Evolutionary conservation across 2,888 invertebrate genomes (phyloP).

Genomic region (Orgyia antiqua): DNA sequence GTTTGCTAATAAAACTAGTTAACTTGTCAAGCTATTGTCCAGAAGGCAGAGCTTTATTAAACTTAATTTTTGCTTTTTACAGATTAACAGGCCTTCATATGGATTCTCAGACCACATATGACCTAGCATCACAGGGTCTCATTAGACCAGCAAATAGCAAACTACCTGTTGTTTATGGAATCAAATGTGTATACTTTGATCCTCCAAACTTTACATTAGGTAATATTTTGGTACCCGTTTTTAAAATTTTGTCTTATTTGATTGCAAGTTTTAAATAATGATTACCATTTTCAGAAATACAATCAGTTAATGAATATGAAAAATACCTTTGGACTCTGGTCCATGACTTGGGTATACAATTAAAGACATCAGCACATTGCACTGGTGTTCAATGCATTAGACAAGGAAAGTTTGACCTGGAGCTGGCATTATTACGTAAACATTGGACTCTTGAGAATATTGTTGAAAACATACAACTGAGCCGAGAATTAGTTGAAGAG

Average conservation of each 20-base stretch:
- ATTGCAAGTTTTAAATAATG: too few species aligned
- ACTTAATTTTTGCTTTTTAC: too few species aligned
- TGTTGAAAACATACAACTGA: conserved; percentile 79
- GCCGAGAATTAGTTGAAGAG: conserved; percentile 70
- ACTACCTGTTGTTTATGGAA: conserved; percentile 89
- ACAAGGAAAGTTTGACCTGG: conserved; percentile 87
- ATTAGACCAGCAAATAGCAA: conserved; percentile 85
- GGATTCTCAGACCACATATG: conserved; percentile 93
- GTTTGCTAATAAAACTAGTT: too few species aligned
- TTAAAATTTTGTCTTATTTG: too few species aligned
- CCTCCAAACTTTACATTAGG: conserved; percentile 92
- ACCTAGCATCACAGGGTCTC: conserved; percentile 89
- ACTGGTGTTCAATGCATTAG: conserved; percentile 88
- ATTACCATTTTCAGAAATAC: conserved; percentile 88
- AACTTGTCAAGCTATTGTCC: too few species aligned
- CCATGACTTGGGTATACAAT: conserved; percentile 88
- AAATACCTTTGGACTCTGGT: conserved; percentile 86
- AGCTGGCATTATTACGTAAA: conserved; percentile 87
- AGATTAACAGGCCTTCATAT: conserved; percentile 88
- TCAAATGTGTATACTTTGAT: conserved; percentile 89
- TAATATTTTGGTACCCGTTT: too few species aligned
- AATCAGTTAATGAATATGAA: conserved; percentile 91
- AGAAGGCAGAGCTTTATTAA: too few species aligned
- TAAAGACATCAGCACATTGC: conserved; percentile 90
- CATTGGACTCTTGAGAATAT: conserved; percentile 88